Evolutionary conservation across 2,888 invertebrate species (phyloP), one percentile per base, ranked within the genome.

Genomic region (Beris chalybata): DNA sequence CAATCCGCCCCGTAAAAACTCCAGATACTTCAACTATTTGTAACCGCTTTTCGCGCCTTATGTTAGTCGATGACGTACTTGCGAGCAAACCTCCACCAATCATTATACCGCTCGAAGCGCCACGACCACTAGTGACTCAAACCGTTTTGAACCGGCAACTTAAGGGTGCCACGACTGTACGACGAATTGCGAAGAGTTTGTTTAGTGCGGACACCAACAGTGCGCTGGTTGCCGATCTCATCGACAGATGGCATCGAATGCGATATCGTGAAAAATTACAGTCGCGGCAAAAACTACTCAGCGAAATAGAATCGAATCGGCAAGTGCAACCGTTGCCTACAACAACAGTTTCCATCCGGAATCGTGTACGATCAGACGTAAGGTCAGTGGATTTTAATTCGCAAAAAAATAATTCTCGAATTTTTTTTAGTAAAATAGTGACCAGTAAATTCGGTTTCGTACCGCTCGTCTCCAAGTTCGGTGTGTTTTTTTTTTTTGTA

Each of bases 161-260:
- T 11, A 11, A 11, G 45, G n/a, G 45, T 22, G 12, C 48, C 48
- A 13, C 13, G 5, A 64, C 64, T 7, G 43, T 44, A 6, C 61
- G 61, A 13, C 50, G 52, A 15, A 61, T 61, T 43, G 61, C 61
- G 4, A 32, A 38, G 32, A 61, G 61, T 38, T 30, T 61, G 11
- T 61, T 61, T 22, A 64, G 45, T 13, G 64, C 53, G 6, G 64
- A 64, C 44, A 54, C 31, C 1, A 66, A 55, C 58, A 54, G 63
- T 30, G 43, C 57, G 11, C 50, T 68, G 13, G 65, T 66, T 11
- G 63, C 63, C 6, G 68, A 68, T 56, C 53, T 68, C 38, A 43
- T 68, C 2, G 61, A 66, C 5, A 68, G 68, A 64, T 68, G 68
- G 68, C 63, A 64, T n/a, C 65, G 66, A 1, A 56, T 68, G 31